Percentiles rank a stretch among this genome's conserved stretches.
These are phyloP conservation scores for Gari tellinella DNA, from an alignment of 2,888 invertebrate genomes.

Conservation along the genomic window DNA sequence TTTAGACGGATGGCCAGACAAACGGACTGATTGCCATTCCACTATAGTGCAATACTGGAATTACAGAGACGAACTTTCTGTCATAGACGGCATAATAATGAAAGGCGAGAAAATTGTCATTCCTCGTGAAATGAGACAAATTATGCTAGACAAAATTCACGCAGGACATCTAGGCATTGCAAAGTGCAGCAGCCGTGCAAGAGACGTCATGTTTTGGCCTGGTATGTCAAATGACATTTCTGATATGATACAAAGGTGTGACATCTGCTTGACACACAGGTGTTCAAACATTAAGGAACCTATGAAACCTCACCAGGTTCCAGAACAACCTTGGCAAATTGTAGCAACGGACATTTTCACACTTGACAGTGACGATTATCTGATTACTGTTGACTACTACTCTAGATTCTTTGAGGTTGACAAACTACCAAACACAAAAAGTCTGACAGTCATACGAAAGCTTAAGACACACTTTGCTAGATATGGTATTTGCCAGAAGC, in stretches of 20 bases:
- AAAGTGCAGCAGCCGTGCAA: slow-evolving; percentile 46
- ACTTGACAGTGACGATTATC: slow-evolving; percentile 33
- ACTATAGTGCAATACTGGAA: slow-evolving; percentile 16
- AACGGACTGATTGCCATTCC: slow-evolving; percentile 1
- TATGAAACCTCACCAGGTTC: slow-evolving; percentile 31
- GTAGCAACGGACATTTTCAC: slow-evolving; percentile 49
- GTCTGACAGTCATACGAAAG: slow-evolving; percentile 37
- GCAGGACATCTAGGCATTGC: slow-evolving; percentile 56
- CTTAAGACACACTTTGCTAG: slow-evolving; percentile 45
- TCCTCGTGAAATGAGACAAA: slow-evolving; percentile 34
- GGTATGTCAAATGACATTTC: slow-evolving; percentile 45
- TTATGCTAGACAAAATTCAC: slow-evolving; percentile 53
- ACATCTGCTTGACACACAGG: slow-evolving; percentile 31
- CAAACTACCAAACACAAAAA: slow-evolving; percentile 34
- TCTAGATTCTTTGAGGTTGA: slow-evolving; percentile 43
- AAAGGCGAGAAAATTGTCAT: slow-evolving; percentile 40
- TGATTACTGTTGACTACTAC: slow-evolving; percentile 51
- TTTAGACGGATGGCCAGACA: no score
- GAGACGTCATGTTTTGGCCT: slow-evolving; percentile 61
- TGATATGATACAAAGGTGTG: slow-evolving; percentile 39
- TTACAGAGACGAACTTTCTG: slow-evolving; percentile 31
- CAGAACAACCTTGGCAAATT: slow-evolving; percentile 47
- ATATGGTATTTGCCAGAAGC: slow-evolving; percentile 42
- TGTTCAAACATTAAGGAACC: slow-evolving; percentile 46
- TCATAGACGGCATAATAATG: slow-evolving; percentile 33